Evolutionary conservation across 2,888 invertebrate species (phyloP).

Genomic region (Ischnura elegans): DNA sequence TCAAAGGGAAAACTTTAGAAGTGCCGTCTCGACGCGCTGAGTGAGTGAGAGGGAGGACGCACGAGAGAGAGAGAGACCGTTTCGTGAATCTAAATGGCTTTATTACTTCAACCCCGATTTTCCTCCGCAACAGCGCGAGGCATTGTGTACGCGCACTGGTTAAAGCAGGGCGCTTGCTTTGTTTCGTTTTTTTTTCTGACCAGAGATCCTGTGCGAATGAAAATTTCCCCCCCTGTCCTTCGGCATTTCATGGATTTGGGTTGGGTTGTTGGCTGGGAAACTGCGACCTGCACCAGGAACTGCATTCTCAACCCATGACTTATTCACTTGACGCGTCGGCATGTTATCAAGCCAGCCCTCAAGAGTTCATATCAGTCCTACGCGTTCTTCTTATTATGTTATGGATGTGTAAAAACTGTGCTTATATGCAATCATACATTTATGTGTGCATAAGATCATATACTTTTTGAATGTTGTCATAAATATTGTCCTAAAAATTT

Average conservation of each 20-base stretch:
- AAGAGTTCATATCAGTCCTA: no score
- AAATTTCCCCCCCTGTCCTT: not conserved
- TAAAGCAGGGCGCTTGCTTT: not conserved
- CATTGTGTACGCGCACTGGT: not conserved
- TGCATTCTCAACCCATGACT: no score
- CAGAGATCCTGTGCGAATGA: not conserved
- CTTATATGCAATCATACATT: no score
- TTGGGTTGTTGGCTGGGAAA: no score
- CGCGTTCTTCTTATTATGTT: no score
- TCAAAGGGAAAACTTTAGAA: not conserved
- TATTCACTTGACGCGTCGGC: no score
- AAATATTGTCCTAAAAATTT: no score
- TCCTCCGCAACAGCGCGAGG: not conserved
- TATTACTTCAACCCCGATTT: slow-evolving; percentile 10
- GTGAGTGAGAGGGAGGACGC: not conserved
- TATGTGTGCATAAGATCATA: no score
- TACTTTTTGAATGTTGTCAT: no score
- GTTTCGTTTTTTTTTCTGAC: not conserved
- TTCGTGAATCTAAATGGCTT: slow-evolving; percentile 31
- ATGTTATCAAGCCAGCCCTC: no score
- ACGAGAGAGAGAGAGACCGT: not conserved
- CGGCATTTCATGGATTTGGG: not conserved
- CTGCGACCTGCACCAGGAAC: no score
- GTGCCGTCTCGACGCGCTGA: not conserved
- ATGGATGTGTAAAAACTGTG: no score